Evolutionary conservation across 2,797 vertebrate genomes (phyloP).

Genomic region (Thamnophis elegans): DNA sequence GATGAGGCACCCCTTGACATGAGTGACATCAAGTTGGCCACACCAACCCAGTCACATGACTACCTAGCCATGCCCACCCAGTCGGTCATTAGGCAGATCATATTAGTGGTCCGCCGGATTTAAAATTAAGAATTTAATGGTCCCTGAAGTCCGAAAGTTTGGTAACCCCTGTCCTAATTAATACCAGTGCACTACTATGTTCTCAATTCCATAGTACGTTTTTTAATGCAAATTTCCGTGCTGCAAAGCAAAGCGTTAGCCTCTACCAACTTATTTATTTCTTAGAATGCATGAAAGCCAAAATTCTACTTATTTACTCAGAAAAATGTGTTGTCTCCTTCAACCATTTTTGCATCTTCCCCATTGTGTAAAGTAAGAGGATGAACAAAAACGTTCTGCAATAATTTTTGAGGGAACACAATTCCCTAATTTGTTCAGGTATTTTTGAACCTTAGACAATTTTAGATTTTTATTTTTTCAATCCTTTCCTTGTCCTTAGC

Average conservation of each 20-base stretch:
- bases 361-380: background rate
- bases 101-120: no score
- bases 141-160: no score
- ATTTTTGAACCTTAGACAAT: background rate
- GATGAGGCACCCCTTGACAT: no score
- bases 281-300: background rate
- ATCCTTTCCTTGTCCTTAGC: background rate
- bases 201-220: background rate
- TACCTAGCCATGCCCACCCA: no score
- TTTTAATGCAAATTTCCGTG: background rate
- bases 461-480: background rate
- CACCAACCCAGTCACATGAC: no score
- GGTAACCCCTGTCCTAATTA: background rate
- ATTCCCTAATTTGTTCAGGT: background rate
- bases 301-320: background rate
- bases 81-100: no score
- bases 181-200: background rate
- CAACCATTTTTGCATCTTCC: background rate
- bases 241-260: background rate
- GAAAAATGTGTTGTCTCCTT: background rate
- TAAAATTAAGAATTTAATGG: no score
- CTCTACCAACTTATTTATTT: background rate
- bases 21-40: no score
- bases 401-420: background rate
- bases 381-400: background rate